Percentiles rank a stretch among this genome's conserved stretches.
These are phyloP conservation scores for Brachionus rubens DNA, from an alignment of 1,140 invertebrate genomes.

Conservation along the genomic window DNA sequence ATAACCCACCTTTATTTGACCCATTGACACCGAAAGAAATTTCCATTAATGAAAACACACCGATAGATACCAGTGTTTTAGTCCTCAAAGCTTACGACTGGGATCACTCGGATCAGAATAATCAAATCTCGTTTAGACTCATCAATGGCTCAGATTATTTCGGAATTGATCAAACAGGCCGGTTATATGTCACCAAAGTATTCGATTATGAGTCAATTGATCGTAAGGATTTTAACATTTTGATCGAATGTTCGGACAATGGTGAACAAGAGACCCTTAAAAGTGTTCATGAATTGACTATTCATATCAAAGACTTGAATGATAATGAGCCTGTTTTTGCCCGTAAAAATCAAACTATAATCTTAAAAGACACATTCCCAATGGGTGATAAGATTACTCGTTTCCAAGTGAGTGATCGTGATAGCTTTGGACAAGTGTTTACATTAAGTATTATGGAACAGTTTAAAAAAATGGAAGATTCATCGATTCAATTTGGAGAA, in stretches of 20 bases:
- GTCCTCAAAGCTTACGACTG: slow-evolving; percentile 5
- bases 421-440: slow-evolving; percentile 24
- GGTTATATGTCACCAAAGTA: neutral
- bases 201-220: slow-evolving; percentile 6
- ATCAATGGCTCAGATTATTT: slow-evolving; percentile 3
- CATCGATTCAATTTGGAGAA: neutral
- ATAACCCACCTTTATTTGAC: slow-evolving; percentile 8
- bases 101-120: neutral
- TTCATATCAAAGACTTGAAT: slow-evolving; percentile 1
- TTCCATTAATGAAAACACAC: slow-evolving; percentile 6
- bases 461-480: neutral
- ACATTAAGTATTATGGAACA: slow-evolving; percentile 37
- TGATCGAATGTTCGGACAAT: neutral
- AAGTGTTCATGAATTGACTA: neutral
- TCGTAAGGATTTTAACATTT: neutral
- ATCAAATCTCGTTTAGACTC: neutral
- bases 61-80: neutral
- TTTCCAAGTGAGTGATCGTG: neutral
- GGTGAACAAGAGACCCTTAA: neutral
- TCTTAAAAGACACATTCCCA: slow-evolving; percentile 20
- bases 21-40: slow-evolving; percentile 8
- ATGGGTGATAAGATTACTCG: neutral
- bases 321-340: slow-evolving; percentile 35
- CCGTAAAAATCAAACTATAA: neutral
- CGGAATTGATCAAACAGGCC: slow-evolving; percentile 6